These are phyloP conservation scores for Tipula vernalis DNA, from an alignment of 2,888 invertebrate species.

Conservation along the genomic window DNA sequence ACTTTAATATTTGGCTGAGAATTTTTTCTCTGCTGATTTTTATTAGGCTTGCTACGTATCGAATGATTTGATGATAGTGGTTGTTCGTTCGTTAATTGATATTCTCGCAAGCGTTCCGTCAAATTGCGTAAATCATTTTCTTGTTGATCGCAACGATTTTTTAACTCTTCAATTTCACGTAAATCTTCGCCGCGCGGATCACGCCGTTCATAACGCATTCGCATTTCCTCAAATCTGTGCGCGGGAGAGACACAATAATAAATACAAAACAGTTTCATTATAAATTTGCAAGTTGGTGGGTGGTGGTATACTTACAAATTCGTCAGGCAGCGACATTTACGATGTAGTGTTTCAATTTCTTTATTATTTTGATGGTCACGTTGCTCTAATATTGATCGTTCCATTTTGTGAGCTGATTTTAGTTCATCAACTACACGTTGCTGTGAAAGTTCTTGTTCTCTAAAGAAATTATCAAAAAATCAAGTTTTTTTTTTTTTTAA, in stretches of 20 bases:
- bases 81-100: constrained; percentile 33
- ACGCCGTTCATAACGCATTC: constrained; percentile 42
- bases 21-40: constrained; percentile 10
- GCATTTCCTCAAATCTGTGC: constrained; percentile 43
- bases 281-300: too few relatives aligned
- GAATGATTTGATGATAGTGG: constrained; percentile 18
- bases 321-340: constrained; percentile 42
- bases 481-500: neutral
- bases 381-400: constrained; percentile 32
- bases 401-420: constrained; percentile 32
- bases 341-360: constrained; percentile 42
- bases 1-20: constrained; percentile 21
- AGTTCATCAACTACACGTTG: constrained; percentile 33
- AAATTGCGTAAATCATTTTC: constrained; percentile 43
- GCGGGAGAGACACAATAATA: neutral
- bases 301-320: constrained; percentile 38
- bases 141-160: constrained; percentile 43
- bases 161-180: constrained; percentile 40
- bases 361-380: constrained; percentile 40
- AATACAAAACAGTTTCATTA: neutral
- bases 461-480: constrained; percentile 20
- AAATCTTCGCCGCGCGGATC: constrained; percentile 44
- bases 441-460: constrained; percentile 38
- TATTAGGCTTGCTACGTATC: constrained; percentile 5
- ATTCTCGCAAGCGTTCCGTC: constrained; percentile 44